phyloP scores from a whole-genome alignment of 2,113 vertebrate genomes.

The Rhagologus leucostigma region DNA sequence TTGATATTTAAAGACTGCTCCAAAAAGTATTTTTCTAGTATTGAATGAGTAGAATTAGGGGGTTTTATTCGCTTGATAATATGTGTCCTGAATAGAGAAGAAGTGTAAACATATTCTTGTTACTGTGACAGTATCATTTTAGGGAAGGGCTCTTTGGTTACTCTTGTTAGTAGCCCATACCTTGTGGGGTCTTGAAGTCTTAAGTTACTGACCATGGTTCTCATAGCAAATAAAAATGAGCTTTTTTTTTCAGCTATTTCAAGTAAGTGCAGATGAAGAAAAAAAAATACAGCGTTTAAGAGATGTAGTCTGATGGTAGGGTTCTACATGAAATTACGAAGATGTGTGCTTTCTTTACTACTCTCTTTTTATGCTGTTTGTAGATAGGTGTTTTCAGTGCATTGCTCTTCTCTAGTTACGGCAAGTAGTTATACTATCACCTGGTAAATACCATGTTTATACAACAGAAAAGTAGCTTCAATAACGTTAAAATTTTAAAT shows the following conservation, averaged over 20 bases:
- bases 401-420: neutral
- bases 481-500: neutral
- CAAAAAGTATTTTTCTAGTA: neutral
- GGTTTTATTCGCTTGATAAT: neutral
- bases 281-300: neutral
- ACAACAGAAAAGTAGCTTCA: neutral
- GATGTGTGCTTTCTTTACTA: neutral
- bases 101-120: neutral
- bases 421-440: neutral
- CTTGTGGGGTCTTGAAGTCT: neutral
- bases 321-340: neutral
- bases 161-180: neutral
- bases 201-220: neutral
- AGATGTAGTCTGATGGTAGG: neutral
- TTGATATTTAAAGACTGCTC: neutral
- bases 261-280: neutral
- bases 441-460: neutral
- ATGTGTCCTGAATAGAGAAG: neutral
- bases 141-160: neutral
- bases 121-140: neutral
- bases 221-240: neutral
- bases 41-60: neutral
- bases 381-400: neutral
- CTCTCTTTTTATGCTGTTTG: neutral
- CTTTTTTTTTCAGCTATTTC: neutral